A percentile compares a stretch with the other conserved stretches of the same genome.
phyloP scores from a whole-genome alignment of 1,140 invertebrate genomes.

The Bombus ignitus region DNA sequence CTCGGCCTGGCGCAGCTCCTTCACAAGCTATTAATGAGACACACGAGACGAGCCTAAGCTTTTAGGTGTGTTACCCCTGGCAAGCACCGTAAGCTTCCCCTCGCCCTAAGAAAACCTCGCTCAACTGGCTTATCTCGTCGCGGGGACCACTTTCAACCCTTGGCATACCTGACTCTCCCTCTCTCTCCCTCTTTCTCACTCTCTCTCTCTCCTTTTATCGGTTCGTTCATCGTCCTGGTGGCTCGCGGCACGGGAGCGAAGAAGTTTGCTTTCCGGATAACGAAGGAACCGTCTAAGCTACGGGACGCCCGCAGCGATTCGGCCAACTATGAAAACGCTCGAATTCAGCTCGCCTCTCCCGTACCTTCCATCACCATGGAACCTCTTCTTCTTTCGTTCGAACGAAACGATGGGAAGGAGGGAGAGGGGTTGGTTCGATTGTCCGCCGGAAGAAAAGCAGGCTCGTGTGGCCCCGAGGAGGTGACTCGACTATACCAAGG shows the following conservation, averaged over 20 bases:
- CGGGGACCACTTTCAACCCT: conserved; percentile 41
- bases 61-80: background rate
- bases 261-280: conserved; percentile 68
- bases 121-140: conserved; percentile 47
- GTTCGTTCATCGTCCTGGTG: conserved; percentile 63
- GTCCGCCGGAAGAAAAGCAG: background rate
- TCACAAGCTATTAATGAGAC: conserved; percentile 60
- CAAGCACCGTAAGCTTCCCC: conserved; percentile 46
- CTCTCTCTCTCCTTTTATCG: conserved; percentile 50
- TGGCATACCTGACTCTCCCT: no score
- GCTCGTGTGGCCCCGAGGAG: background rate
- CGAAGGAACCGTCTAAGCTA: conserved; percentile 59
- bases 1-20: conserved; percentile 1
- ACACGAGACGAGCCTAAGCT: background rate
- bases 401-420: background rate
- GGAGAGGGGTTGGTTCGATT: background rate
- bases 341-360: background rate
- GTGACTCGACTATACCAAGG: background rate
- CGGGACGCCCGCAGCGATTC: conserved; percentile 46
- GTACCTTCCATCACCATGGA: conserved; percentile 13
- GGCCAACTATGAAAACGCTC: conserved; percentile 57
- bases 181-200: background rate
- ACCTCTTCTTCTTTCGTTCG: background rate
- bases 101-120: conserved; percentile 18
- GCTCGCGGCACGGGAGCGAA: conserved; percentile 26